A percentile compares a stretch with the other conserved stretches of the same genome.
Evolutionary conservation across 2,797 vertebrate species (phyloP).

Genomic region (Botia almorhae): DNA sequence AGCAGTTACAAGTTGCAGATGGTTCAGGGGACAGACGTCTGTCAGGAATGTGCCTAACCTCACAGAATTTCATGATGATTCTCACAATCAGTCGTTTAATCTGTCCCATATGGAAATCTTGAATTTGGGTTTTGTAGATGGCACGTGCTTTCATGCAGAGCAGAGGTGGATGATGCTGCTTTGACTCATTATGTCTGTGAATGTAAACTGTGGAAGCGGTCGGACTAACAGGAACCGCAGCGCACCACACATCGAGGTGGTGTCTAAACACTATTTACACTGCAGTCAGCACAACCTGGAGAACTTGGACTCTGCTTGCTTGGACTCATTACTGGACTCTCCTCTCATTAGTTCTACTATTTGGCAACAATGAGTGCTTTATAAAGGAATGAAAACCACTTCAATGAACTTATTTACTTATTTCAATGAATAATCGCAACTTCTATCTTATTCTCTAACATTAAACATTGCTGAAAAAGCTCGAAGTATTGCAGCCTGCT

Average conservation of each 20-base stretch:
- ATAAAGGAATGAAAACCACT: too few relatives aligned
- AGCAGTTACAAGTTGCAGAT: conserved; percentile 20
- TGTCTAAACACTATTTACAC: neutral
- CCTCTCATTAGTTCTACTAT: too few relatives aligned
- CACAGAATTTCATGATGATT: conserved; percentile 1
- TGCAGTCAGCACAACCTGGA: neutral
- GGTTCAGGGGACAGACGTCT: neutral
- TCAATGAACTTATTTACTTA: too few relatives aligned
- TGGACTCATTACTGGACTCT: too few relatives aligned
- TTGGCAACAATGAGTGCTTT: too few relatives aligned
- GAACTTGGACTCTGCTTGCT: neutral
- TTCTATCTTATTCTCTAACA: neutral
- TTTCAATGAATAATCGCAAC: too few relatives aligned
- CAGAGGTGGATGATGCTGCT: conserved; percentile 39
- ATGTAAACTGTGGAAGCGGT: conserved; percentile 37
- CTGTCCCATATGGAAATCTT: neutral
- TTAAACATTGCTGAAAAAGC: conserved; percentile 5
- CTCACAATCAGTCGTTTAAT: conserved; percentile 18
- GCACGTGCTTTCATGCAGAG: neutral
- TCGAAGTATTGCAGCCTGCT: conserved; percentile 16
- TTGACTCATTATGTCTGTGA: conserved; percentile 61
- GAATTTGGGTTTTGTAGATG: conserved; percentile 9
- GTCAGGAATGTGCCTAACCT: neutral
- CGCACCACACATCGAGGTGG: conserved; percentile 18
- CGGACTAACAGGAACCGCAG: conserved; percentile 14